A percentile compares a stretch with the other conserved stretches of the same genome.
Conservation (phyloP, 2,888 invertebrate species). For the Pseudoips prasinana region DNA sequence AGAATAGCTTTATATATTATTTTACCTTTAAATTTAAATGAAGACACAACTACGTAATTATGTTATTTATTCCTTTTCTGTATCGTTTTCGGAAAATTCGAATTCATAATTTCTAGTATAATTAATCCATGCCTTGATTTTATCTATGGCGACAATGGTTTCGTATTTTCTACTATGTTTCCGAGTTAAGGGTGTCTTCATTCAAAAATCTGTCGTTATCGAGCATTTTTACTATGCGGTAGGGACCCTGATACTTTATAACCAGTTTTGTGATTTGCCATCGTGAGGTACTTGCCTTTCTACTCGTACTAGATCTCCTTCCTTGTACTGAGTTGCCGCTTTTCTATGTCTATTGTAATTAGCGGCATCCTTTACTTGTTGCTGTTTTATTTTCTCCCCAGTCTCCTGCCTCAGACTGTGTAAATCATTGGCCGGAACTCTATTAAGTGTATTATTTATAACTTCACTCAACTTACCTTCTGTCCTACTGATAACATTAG, state of each 20-base stretch:
- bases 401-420: neutral
- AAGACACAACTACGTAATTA: too few relatives aligned
- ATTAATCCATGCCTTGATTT: neutral
- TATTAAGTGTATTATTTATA: neutral
- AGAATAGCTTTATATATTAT: too few relatives aligned
- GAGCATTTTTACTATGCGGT: conserved; percentile 1
- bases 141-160: neutral
- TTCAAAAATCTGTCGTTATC: too few relatives aligned
- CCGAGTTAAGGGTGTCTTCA: too few relatives aligned
- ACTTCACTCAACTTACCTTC: neutral
- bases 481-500: neutral
- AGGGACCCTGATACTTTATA: conserved; percentile 2
- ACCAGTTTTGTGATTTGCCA: conserved; percentile 4
- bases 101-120: conserved; percentile 1
- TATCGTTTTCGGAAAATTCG: too few relatives aligned
- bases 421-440: neutral
- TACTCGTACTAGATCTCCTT: too few relatives aligned
- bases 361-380: neutral
- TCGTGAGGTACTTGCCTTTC: conserved; percentile 2
- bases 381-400: neutral
- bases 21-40: too few relatives aligned
- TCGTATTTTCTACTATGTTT: neutral
- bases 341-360: neutral
- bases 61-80: too few relatives aligned
- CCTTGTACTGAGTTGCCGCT: neutral